Evolutionary conservation across 2,113 vertebrate species (phyloP).

Genomic region (Limanda limanda): DNA sequence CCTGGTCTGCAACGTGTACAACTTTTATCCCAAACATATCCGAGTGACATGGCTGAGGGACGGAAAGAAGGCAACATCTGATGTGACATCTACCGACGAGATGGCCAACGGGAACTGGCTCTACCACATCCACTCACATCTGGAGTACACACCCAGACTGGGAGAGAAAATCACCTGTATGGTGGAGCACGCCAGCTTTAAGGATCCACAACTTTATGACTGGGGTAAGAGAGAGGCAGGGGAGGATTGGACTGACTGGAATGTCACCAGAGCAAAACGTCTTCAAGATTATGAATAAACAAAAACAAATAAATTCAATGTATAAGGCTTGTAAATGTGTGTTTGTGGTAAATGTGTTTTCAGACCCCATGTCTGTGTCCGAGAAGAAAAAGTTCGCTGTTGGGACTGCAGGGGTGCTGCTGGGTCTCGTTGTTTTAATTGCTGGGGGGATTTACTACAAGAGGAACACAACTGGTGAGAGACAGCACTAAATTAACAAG

Average conservation of each 20-base stretch:
- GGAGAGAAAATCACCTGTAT: conserved; percentile 56
- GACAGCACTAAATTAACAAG: neutral
- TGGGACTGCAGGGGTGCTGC: conserved; percentile 58
- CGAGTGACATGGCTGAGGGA: conserved; percentile 63
- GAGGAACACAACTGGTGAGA: conserved; percentile 48
- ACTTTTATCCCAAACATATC: conserved; percentile 71
- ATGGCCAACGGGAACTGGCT: conserved; percentile 60
- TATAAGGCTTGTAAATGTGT: neutral
- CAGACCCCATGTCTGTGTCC: conserved; percentile 23
- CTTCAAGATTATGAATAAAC: too few species aligned
- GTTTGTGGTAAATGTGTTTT: conserved; percentile 2
- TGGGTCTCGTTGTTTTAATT: conserved; percentile 59
- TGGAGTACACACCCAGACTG: conserved; percentile 52
- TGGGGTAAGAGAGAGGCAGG: conserved; percentile 53
- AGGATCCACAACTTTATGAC: conserved; percentile 7
- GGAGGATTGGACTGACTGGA: neutral
- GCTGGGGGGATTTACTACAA: conserved; percentile 66
- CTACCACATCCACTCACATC: conserved; percentile 58
- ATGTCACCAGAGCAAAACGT: neutral
- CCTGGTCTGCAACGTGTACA: conserved; percentile 47
- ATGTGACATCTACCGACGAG: conserved; percentile 45
- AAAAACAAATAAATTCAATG: too few species aligned
- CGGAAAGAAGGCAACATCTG: conserved; percentile 42
- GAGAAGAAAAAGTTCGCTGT: conserved; percentile 53
- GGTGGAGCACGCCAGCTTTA: conserved; percentile 56